Conservation (phyloP, 2,888 invertebrate species). For the Pomacea canaliculata region DNA sequence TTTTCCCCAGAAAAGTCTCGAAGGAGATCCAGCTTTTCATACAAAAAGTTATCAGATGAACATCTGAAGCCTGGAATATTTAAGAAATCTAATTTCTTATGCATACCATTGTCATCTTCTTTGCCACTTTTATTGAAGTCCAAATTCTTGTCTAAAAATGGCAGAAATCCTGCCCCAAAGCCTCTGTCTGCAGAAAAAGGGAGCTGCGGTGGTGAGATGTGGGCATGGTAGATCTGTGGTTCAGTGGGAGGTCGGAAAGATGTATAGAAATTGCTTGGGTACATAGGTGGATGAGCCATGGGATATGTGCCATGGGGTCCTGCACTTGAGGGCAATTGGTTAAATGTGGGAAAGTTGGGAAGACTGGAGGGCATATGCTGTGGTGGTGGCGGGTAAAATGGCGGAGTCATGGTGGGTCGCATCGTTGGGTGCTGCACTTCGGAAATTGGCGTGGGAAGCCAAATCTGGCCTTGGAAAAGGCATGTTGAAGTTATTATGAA, state of each 20-base stretch:
- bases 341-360: conserved; percentile 38
- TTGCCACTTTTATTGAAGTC: neutral
- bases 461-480: conserved; percentile 30
- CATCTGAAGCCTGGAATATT: conserved; percentile 3
- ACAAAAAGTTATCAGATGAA: neutral
- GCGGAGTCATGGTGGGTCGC: conserved; percentile 29
- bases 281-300: conserved; percentile 34
- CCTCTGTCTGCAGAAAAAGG: conserved; percentile 14
- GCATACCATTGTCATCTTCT: conserved; percentile 20
- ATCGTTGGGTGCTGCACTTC: conserved; percentile 36
- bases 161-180: neutral
- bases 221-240: conserved; percentile 45
- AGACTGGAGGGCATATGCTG: conserved; percentile 40
- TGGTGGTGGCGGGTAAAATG: conserved; percentile 38
- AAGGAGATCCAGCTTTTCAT: neutral
- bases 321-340: conserved; percentile 30
- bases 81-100: conserved; percentile 26
- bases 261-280: conserved; percentile 34
- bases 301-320: conserved; percentile 26
- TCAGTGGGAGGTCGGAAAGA: conserved; percentile 40
- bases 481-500: conserved; percentile 28
- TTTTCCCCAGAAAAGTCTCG: neutral
- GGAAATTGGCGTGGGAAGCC: conserved; percentile 34
- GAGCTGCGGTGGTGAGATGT: conserved; percentile 33
- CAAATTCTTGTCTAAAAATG: neutral